Percentiles rank a stretch among this genome's conserved stretches.
These are phyloP conservation scores for Lasioglossum baleicum DNA, from an alignment of 1,140 invertebrate species.

Conservation along the genomic window DNA sequence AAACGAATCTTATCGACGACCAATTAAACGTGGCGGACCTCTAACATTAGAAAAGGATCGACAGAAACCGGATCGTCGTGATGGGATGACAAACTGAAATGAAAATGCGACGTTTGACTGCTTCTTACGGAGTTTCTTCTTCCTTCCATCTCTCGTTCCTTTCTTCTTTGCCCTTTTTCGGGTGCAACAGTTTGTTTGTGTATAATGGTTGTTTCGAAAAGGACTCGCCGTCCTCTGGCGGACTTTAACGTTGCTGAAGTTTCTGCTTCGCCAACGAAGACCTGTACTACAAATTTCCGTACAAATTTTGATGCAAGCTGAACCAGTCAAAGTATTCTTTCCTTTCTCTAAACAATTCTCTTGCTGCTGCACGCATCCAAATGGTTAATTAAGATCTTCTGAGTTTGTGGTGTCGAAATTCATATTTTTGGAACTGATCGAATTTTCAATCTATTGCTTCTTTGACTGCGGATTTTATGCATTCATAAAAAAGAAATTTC, in stretches of 20 bases:
- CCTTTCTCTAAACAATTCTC: too few species aligned
- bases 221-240: neutral
- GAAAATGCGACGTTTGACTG: conserved; percentile 18
- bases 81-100: conserved; percentile 29
- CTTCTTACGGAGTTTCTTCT: conserved; percentile 11
- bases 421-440: too few species aligned
- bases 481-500: too few species aligned
- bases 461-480: too few species aligned
- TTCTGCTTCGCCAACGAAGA: neutral
- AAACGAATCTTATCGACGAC: neutral
- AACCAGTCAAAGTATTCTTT: neutral
- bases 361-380: too few species aligned
- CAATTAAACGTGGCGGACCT: neutral
- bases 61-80: conserved; percentile 11
- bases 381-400: too few species aligned
- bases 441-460: too few species aligned
- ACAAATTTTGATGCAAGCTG: neutral
- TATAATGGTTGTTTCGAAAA: neutral
- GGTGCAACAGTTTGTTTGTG: neutral
- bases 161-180: conserved; percentile 23
- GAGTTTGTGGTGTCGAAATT: too few species aligned
- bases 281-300: neutral
- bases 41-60: neutral
- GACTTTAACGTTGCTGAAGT: neutral
- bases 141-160: conserved; percentile 4